Percentiles rank a stretch among this genome's conserved stretches.
These are phyloP conservation scores for Trichosurus vulpecula DNA, from an alignment of 2,797 vertebrate genomes.

Conservation along the genomic window DNA sequence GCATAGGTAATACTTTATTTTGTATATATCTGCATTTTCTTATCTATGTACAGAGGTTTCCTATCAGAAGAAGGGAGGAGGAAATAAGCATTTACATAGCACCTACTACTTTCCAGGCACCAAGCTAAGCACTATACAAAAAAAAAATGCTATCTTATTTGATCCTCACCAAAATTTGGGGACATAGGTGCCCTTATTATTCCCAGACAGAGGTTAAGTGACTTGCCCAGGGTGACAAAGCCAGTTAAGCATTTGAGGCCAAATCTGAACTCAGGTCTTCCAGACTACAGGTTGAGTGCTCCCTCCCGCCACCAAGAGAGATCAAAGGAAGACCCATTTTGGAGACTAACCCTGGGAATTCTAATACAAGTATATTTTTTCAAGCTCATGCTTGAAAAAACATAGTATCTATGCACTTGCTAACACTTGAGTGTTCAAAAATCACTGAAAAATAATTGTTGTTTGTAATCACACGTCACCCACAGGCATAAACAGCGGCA, in stretches of 20 bases:
- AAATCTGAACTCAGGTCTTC: neutral
- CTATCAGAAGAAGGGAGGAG: neutral
- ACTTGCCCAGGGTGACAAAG: neutral
- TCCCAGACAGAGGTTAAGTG: neutral
- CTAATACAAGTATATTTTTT: neutral
- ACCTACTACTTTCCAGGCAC: neutral
- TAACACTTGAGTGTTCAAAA: conserved; percentile 3
- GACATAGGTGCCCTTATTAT: neutral
- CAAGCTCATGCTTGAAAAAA: neutral
- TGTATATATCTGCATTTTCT: neutral
- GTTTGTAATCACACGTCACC: neutral
- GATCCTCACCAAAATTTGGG: neutral
- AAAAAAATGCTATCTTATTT: neutral
- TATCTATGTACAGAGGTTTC: neutral
- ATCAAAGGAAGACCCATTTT: neutral
- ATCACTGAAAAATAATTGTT: conserved; percentile 19
- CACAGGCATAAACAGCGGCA: conserved; percentile 30
- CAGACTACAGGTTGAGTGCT: neutral
- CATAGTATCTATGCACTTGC: neutral
- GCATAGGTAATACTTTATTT: neutral
- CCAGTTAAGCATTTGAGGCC: neutral
- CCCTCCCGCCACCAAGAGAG: neutral
- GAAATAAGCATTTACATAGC: neutral
- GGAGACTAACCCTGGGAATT: neutral
- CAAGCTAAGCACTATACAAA: neutral